Base-by-base conservation (phyloP, 2,797 vertebrate species). In the Sebastes taczanowskii region DNA sequence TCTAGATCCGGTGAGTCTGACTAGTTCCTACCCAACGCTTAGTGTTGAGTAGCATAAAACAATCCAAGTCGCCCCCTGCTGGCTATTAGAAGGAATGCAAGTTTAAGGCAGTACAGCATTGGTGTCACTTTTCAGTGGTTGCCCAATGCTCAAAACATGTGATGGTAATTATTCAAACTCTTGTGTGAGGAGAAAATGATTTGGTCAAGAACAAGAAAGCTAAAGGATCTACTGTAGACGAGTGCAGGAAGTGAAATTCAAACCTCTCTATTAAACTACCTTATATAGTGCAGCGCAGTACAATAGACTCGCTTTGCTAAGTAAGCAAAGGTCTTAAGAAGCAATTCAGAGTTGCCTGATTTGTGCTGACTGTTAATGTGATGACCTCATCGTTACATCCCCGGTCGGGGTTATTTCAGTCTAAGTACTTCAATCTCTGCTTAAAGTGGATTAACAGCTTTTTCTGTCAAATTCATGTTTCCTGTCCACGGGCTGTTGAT, bases 361-460 rank as follows among this genome's bases (percentile, higher is more conserved):
- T 86, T 88, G 25, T 74, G 61, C 61, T 75, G 66, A 81, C 66
- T 71, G 53, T 79, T 63, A 72, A 82, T 78, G 59, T 29, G 70
- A 60, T 82, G 84, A 86, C 68, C 60, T 83, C 82, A 81, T 70
- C 67, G 6, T 71, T 78, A 52, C 38, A 29, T 81, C 71, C 32
- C 42, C 14, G 49, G 53, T 82, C 3, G 23, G 59, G 78, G 82
- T 84, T 80, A 85, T 89, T 89, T 80, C 70, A 85, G 81, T 80
- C 34, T 5, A 76, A 84, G 68, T 69, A 74, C 79, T 83, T 62
- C 68, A 80, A 70, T 74, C 58, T 71, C 60, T 81, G 42, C 77
- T 86, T 81, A 73, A 86, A 91, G 80, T 82, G 64, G 86, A 91
- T 87, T 89, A 89, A 86, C 56, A 14, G 77, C 66, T 85, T 84